Evolutionary conservation across 2,797 vertebrate species (phyloP), one percentile per base, ranked within the genome.

Genomic region (Etheostoma perlongum): DNA sequence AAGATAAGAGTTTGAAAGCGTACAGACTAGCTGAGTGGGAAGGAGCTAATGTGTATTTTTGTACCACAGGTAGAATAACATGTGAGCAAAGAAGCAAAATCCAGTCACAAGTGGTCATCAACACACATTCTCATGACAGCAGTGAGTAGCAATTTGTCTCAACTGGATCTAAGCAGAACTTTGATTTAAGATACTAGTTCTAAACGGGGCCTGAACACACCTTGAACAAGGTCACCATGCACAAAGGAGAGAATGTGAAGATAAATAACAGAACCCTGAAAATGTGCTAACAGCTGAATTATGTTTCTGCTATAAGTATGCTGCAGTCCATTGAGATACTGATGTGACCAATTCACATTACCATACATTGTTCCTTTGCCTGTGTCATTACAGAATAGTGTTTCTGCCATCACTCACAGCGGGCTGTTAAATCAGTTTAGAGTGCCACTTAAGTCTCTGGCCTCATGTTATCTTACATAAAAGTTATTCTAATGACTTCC

Each of bases 41-140:
- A 36, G 5, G 10, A 40, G 49, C 8, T 60, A 51, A 52, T 16
- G 6, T 49, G 12, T 6, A n/a, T n/a, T 46, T 67, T 46, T 65
- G 18, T 67, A 19, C 6, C 18, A 46, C 44, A 60, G 46, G 67
- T 65, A 49, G 57, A 72, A 61, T 42, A 46, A 67, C n/a, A 55
- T 2, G 3, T 18, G 42, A 36, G 14, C 12, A 54, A 46, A 4
- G 25, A 79, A 9, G 67, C 23, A 27, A 52, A 74, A n/a, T n/a
- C 21, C 12, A n/a, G n/a, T 18, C 18, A 58, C 8, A 46, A 15
- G 44, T 1, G 11, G 6, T 15, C 51, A 65, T n/a, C 19, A n/a
- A 57, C 57, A 73, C 46, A 66, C 44, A 42, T 33, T 36, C 6
- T 23, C 59, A 55, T 13, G 40, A 3, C 5, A 33, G 46, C 1